Base-by-base conservation (phyloP, 92 coral and sea anemone species). In the Bergia sp. region DNA sequence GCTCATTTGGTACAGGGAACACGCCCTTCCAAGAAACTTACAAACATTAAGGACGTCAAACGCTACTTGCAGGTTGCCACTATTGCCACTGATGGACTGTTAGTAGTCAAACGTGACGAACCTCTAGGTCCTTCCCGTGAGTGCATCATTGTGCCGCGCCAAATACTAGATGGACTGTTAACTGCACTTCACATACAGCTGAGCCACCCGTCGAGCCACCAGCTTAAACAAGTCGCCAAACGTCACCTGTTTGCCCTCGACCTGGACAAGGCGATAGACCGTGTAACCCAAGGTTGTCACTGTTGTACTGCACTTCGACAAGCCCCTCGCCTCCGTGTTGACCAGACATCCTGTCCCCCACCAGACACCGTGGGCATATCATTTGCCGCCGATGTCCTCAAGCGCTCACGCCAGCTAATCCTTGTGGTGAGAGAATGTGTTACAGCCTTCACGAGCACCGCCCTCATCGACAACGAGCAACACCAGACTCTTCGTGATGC, bases 21-120 rank as follows among this genome's bases (percentile, higher is more conserved):
- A 55, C 75, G 93, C 53, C 91, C 83, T 37, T 89, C 91, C 76
- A 89, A 82, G 40, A 89, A 89, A 50, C 76, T 89, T 16, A 89
- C 82, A 21, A 88, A 88, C 84, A 61, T 88, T n/a, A 65, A 43
- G 71, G 90, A 88, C 61, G n/a, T n/a, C n/a, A 78, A 88, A 88
- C 45, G 79, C 37, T 88, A 78, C 80, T 80, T 86, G 13, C 65
- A 75, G 21, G 89, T 86, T 29, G 89, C 82, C 38, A 86, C 89
- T 55, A 79, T 88, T 55, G 90, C 84, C 38, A 18, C 42, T 8
- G 50, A 8, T 5, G n/a, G 76, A n/a, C 23, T 82, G 29, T 61
- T 84, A 18, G 87, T 84, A 5, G 76, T 84, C 75, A 40, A 64
- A 13, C 78, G 50, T 12, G 57, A 58, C 76, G 64, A 84, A n/a